Evolutionary conservation across 2,888 invertebrate genomes (phyloP).

Genomic region (Phrixothrix hirtus): DNA sequence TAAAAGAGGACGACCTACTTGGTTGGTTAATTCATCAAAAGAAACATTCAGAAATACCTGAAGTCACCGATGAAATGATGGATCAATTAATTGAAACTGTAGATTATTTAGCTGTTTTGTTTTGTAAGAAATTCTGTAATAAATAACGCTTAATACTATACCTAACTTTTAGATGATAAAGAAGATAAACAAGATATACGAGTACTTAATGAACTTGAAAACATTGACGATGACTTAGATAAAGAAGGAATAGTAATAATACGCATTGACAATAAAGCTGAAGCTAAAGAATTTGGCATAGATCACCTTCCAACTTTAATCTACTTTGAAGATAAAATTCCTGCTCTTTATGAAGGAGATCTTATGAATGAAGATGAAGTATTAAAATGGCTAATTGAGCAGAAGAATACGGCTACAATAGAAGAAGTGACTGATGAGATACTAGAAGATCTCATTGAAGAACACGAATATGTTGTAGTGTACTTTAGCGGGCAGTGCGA

Average conservation of each 20-base stretch:
- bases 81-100: slow-evolving; percentile 82
- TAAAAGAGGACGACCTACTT: slow-evolving; percentile 86
- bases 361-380: slow-evolving; percentile 91
- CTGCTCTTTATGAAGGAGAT: slow-evolving; percentile 89
- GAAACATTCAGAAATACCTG: slow-evolving; percentile 87
- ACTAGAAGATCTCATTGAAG: slow-evolving; percentile 79
- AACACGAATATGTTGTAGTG: slow-evolving; percentile 92
- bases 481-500: slow-evolving; percentile 90
- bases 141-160: background rate
- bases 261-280: slow-evolving; percentile 85
- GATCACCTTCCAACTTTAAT: slow-evolving; percentile 84
- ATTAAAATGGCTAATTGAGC: slow-evolving; percentile 84
- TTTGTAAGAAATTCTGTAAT: slow-evolving; percentile 87
- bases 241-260: slow-evolving; percentile 90
- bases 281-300: slow-evolving; percentile 89
- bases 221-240: slow-evolving; percentile 89
- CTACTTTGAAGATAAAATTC: slow-evolving; percentile 90
- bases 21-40: slow-evolving; percentile 92
- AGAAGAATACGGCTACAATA: slow-evolving; percentile 87
- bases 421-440: slow-evolving; percentile 95
- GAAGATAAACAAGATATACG: slow-evolving; percentile 88
- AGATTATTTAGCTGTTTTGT: slow-evolving; percentile 83
- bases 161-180: slow-evolving; percentile 72
- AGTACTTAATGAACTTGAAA: slow-evolving; percentile 85
- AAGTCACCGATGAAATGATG: slow-evolving; percentile 92